phyloP scores from a whole-genome alignment of 2,113 vertebrate genomes.

The Actinemys pallida region DNA sequence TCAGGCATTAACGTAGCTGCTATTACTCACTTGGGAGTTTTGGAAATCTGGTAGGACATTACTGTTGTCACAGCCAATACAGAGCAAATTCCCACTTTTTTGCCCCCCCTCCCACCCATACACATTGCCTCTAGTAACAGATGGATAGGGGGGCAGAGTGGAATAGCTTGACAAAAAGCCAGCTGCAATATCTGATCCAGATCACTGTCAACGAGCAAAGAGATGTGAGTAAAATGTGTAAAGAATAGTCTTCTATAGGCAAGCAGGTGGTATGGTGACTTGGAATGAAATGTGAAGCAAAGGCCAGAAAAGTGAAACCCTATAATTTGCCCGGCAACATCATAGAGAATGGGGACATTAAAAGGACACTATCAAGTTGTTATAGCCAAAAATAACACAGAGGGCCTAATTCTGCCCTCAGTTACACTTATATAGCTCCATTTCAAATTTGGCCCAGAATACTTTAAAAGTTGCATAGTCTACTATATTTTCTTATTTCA shows the following conservation, averaged over 20 bases:
- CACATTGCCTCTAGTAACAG: background rate
- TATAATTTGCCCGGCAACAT: background rate
- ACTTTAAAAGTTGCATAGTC: background rate
- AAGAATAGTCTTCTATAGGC: background rate
- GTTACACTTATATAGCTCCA: background rate
- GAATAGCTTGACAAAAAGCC: background rate
- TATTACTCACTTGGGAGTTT: background rate
- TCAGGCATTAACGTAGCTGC: background rate
- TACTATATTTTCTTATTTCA: background rate
- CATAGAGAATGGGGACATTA: background rate
- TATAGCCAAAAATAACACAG: background rate
- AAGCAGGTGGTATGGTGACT: background rate
- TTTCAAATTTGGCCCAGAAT: background rate
- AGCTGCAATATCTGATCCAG: background rate
- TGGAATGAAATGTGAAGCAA: conserved; percentile 4
- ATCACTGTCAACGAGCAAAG: background rate
- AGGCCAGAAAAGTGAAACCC: conserved; percentile 3
- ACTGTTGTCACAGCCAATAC: background rate
- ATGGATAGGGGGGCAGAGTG: background rate
- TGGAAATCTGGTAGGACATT: background rate
- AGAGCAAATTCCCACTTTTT: conserved; percentile 4
- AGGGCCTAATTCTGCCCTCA: background rate
- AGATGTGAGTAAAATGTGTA: background rate
- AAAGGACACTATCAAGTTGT: background rate
- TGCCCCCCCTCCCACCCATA: background rate